Evolutionary conservation across 2,797 vertebrate species (phyloP).

Genomic region (Vireo griseus): DNA sequence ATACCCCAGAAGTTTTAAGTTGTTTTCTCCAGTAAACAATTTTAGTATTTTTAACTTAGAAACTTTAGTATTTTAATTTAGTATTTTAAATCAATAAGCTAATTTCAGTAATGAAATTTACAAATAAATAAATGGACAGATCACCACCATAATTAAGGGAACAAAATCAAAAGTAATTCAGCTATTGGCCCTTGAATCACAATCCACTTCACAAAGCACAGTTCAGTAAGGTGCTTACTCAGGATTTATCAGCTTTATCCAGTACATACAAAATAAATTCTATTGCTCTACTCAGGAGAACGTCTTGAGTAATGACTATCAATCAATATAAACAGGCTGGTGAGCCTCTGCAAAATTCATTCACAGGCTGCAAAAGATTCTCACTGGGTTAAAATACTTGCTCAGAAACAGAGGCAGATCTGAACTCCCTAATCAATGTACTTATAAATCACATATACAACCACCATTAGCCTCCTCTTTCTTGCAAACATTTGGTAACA

Average conservation of each 20-base stretch:
- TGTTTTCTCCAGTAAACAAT: not conserved
- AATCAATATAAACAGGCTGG: not conserved
- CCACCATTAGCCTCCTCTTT: not conserved
- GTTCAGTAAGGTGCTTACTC: not conserved
- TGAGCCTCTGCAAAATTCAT: not conserved
- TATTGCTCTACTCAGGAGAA: not conserved
- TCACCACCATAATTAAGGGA: not conserved
- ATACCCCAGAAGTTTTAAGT: not conserved
- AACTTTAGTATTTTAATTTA: not conserved
- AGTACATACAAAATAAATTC: not conserved
- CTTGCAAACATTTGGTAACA: not conserved
- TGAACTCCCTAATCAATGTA: not conserved
- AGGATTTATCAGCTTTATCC: not conserved
- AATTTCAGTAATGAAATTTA: not conserved
- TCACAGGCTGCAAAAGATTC: not conserved
- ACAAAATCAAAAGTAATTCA: not conserved
- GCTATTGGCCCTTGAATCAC: not conserved
- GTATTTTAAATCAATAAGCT: not conserved
- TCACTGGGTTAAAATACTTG: not conserved
- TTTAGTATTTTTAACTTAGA: not conserved
- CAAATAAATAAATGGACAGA: fast-evolving
- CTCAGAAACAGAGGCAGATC: not conserved
- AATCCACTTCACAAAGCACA: not conserved
- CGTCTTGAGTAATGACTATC: not conserved
- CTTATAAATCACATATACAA: not conserved